A percentile compares a stretch with the other conserved stretches of the same genome.
Evolutionary conservation across 2,888 invertebrate species (phyloP).

Genomic region (Gymnoscelis rufifasciata): DNA sequence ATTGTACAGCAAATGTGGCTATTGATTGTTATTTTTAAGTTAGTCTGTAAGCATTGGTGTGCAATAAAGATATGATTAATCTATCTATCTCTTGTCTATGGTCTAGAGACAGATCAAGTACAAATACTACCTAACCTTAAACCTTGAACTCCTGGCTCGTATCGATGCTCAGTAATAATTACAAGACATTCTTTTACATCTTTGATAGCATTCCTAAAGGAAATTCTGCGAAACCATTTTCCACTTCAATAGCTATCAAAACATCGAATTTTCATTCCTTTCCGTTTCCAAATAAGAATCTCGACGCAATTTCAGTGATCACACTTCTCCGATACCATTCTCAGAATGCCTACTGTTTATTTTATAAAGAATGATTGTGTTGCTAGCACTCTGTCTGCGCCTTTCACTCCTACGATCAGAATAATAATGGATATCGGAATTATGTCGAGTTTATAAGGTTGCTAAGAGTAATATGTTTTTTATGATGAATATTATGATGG

Average conservation of each 20-base stretch:
- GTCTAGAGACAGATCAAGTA: no score
- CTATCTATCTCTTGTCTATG: no score
- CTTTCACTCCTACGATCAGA: not conserved
- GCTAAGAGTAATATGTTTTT: no score
- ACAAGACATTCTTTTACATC: not conserved
- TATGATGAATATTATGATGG: no score
- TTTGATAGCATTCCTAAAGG: not conserved
- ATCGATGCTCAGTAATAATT: not conserved
- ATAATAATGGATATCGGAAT: not conserved
- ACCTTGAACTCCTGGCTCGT: no score
- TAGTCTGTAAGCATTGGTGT: no score
- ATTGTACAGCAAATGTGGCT: no score
- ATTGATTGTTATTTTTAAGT: no score
- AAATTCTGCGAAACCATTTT: constrained; percentile 1
- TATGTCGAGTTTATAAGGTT: no score
- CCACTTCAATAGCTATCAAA: not conserved
- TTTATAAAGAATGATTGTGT: constrained; percentile 2
- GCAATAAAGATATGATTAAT: no score
- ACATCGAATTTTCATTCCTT: constrained; percentile 8
- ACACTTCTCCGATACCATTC: constrained; percentile 22
- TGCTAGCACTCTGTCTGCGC: not conserved
- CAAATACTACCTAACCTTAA: no score
- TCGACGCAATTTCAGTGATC: constrained; percentile 10
- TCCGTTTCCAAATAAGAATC: constrained; percentile 7
- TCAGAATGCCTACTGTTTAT: constrained; percentile 23